Evolutionary conservation across 1,140 invertebrate genomes (phyloP).

Genomic region (Drosophila hydei): DNA sequence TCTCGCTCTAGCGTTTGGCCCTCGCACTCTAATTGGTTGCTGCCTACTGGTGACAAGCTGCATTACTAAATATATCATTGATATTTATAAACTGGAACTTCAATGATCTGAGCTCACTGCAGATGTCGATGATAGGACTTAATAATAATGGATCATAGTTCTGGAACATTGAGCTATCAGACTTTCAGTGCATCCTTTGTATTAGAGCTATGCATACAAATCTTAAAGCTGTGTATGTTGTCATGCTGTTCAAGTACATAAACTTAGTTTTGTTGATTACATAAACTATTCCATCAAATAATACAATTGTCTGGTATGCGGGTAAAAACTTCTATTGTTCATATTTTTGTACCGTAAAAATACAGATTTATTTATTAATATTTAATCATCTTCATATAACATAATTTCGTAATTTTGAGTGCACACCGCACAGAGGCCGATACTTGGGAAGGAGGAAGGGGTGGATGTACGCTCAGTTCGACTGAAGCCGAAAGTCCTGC

Average conservation of each 20-base stretch:
- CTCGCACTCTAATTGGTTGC: constrained; percentile 7
- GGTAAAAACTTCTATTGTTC: constrained; percentile 65
- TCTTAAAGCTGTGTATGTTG: no score
- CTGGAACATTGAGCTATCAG: no score
- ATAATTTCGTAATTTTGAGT: constrained; percentile 76
- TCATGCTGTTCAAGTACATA: not conserved
- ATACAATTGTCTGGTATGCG: constrained; percentile 19
- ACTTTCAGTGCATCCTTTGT: no score
- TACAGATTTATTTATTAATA: constrained; percentile 52
- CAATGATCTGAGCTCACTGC: no score
- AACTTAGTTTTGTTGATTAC: not conserved
- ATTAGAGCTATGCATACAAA: no score
- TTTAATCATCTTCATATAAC: constrained; percentile 42
- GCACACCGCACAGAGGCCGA: constrained; percentile 45
- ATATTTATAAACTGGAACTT: no score
- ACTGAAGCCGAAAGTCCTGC: constrained; percentile 30
- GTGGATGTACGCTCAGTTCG: constrained; percentile 33
- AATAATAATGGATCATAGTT: no score
- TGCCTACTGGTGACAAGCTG: not conserved
- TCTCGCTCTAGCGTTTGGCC: constrained; percentile 8
- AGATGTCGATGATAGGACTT: no score
- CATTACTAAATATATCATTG: constrained; percentile 2
- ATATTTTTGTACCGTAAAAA: constrained; percentile 55
- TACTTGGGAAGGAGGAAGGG: not conserved
- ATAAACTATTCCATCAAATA: not conserved